phyloP scores from a whole-genome alignment of 2,113 vertebrate species.

The Cnemophilus loriae region DNA sequence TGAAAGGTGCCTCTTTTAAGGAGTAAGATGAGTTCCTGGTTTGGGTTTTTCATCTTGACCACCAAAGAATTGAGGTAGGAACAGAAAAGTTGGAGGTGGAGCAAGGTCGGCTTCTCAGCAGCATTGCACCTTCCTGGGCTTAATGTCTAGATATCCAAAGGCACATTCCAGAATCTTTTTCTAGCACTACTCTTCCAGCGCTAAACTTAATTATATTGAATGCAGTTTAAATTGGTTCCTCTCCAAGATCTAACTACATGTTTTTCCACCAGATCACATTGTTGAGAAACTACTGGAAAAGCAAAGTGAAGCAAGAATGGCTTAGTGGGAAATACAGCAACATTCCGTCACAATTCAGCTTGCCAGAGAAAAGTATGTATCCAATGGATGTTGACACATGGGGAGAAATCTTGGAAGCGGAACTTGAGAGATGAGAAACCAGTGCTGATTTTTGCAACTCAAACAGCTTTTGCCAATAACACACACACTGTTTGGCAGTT shows the following conservation, averaged over 20 bases:
- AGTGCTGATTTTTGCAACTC: neutral
- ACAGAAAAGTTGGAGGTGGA: neutral
- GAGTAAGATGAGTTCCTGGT: neutral
- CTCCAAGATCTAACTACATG: neutral
- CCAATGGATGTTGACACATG: constrained; percentile 82
- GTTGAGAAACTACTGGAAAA: constrained; percentile 83
- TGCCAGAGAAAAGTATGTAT: constrained; percentile 78
- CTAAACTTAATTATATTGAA: neutral
- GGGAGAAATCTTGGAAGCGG: constrained; percentile 91
- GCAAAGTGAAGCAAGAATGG: constrained; percentile 84
- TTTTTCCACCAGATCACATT: constrained; percentile 72
- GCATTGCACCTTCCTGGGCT: neutral
- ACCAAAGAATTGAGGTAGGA: neutral
- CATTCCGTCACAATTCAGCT: constrained; percentile 70
- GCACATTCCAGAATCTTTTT: neutral
- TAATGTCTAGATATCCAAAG: neutral
- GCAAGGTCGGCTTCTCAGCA: neutral
- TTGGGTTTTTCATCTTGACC: neutral
- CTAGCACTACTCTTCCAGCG: neutral
- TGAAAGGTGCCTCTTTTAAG: neutral
- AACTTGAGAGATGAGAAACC: constrained; percentile 78
- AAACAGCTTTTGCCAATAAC: neutral
- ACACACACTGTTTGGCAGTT: neutral
- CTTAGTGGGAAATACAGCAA: constrained; percentile 84
- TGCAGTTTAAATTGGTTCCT: neutral